Conservation (phyloP, 2,113 vertebrate species). For the Budorcas taxicolor region DNA sequence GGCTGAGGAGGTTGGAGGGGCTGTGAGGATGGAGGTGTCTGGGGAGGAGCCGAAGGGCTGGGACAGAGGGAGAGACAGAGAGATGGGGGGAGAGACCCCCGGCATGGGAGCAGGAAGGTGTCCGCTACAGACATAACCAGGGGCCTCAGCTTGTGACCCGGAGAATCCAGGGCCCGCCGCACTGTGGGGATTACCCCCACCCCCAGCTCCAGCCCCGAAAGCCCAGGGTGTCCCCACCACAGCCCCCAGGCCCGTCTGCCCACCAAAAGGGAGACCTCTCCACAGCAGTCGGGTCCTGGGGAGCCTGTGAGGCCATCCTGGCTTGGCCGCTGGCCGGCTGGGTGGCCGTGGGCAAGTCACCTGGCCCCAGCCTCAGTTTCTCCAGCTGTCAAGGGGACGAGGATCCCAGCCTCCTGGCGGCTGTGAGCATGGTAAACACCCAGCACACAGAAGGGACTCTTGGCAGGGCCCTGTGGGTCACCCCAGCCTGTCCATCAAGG, state of each 20-base stretch:
- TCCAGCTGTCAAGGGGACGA: background rate
- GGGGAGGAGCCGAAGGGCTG: no score
- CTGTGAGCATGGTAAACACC: background rate
- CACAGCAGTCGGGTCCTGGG: fast-evolving
- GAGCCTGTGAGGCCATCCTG: fast-evolving
- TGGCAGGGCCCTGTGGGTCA: background rate
- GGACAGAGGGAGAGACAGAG: background rate
- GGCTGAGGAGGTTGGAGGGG: background rate
- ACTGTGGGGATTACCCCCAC: background rate
- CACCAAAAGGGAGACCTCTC: fast-evolving
- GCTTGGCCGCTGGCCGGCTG: fast-evolving
- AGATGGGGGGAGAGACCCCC: background rate
- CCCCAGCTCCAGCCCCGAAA: background rate
- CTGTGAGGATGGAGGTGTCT: background rate
- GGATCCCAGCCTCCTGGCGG: no score
- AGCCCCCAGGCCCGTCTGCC: background rate
- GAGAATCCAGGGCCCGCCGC: background rate
- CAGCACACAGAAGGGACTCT: fast-evolving
- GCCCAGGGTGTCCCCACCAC: background rate
- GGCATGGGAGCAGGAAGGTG: fast-evolving
- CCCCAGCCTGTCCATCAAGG: no score
- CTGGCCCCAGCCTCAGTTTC: background rate
- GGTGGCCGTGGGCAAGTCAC: background rate
- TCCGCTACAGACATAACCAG: background rate
- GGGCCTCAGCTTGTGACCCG: background rate